Conservation (phyloP, 2,797 vertebrate genomes). For the Smutsia gigantea region DNA sequence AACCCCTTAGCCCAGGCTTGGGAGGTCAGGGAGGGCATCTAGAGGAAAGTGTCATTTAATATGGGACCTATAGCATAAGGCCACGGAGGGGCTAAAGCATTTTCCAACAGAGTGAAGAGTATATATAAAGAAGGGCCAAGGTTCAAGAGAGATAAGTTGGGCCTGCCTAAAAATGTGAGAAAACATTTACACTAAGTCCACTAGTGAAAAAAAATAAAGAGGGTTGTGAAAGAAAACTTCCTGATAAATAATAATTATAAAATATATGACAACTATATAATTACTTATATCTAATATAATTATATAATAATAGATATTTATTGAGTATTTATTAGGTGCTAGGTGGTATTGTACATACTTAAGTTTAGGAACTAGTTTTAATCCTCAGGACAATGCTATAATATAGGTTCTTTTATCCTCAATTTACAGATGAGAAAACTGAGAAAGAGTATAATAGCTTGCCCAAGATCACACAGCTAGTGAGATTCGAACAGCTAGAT, state of each 20-base stretch:
- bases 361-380: conserved; percentile 19
- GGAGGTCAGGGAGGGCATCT: neutral
- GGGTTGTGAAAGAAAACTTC: neutral
- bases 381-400: neutral
- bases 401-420: neutral
- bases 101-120: neutral
- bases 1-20: neutral
- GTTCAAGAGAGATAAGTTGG: neutral
- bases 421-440: neutral
- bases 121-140: neutral
- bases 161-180: neutral
- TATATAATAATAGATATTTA: neutral
- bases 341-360: neutral
- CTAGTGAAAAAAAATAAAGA: neutral
- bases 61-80: neutral
- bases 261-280: no score
- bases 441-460: neutral
- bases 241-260: neutral
- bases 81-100: neutral
- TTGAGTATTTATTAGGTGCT: neutral
- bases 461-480: neutral
- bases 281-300: no score
- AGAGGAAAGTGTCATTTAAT: neutral
- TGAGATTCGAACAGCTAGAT: neutral
- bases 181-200: neutral